A percentile compares a stretch with the other conserved stretches of the same genome.
phyloP scores from a whole-genome alignment of 2,113 vertebrate genomes.

The Caranx melampygus region DNA sequence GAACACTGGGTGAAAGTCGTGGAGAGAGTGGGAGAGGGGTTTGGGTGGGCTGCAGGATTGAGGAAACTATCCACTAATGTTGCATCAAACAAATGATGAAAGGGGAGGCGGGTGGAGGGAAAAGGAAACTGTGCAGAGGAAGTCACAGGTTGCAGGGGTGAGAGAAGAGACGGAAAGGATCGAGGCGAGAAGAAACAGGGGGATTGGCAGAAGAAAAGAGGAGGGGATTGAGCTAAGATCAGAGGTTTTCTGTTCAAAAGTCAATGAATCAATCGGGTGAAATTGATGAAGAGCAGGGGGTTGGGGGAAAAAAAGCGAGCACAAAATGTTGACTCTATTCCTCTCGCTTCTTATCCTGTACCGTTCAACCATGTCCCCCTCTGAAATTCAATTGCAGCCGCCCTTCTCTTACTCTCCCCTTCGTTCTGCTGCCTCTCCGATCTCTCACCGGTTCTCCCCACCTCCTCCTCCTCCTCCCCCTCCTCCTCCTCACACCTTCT shows the following conservation, averaged over 20 bases:
- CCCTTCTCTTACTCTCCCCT: conserved; percentile 13
- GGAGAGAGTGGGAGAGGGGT: conserved; percentile 42
- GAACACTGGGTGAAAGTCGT: conserved; percentile 69
- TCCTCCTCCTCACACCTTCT: conserved; percentile 60
- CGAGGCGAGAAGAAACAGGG: conserved; percentile 57
- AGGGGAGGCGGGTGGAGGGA: conserved; percentile 49
- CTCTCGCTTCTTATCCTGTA: conserved; percentile 65
- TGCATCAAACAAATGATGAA: conserved; percentile 74
- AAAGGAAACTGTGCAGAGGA: conserved; percentile 63
- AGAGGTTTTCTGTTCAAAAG: conserved; percentile 66
- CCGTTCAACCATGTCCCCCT: conserved; percentile 69
- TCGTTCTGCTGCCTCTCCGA: conserved; percentile 51
- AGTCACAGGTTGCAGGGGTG: conserved; percentile 74
- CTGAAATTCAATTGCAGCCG: conserved; percentile 66
- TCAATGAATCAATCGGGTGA: conserved; percentile 73
- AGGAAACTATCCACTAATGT: conserved; percentile 66
- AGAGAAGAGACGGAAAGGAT: conserved; percentile 61
- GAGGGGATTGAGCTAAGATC: conserved; percentile 49
- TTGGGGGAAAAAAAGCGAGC: conserved; percentile 49
- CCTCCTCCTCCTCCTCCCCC: conserved; percentile 31
- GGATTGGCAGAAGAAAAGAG: conserved; percentile 60
- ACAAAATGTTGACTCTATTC: conserved; percentile 75
- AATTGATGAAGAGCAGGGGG: conserved; percentile 72
- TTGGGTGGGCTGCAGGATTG: conserved; percentile 47
- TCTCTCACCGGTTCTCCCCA: conserved; percentile 47